These are phyloP conservation scores for Ranitomeya variabilis DNA, from an alignment of 2,113 vertebrate species.

Conservation along the genomic window DNA sequence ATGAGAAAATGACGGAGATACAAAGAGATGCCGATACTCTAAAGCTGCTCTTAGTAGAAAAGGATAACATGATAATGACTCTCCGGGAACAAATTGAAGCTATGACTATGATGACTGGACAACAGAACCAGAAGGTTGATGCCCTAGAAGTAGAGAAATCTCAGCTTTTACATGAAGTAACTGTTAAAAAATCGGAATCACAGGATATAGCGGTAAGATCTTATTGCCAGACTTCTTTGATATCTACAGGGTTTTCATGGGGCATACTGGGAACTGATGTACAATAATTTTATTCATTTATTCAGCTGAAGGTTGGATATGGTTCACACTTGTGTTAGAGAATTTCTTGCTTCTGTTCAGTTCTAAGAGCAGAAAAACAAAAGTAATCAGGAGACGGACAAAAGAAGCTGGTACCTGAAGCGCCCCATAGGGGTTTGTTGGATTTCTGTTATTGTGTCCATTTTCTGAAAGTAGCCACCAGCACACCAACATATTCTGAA, in stretches of 20 bases:
- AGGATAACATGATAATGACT: slow-evolving; percentile 67
- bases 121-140: slow-evolving; percentile 68
- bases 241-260: neutral
- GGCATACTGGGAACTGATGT: neutral
- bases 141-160: slow-evolving; percentile 74
- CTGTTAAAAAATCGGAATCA: slow-evolving; percentile 69
- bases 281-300: neutral
- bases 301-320: neutral
- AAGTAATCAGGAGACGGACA: too few relatives aligned
- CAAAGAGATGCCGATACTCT: slow-evolving; percentile 66
- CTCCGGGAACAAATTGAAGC: slow-evolving; percentile 73
- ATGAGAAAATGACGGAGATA: slow-evolving; percentile 60
- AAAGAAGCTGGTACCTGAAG: too few relatives aligned
- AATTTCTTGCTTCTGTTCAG: too few relatives aligned
- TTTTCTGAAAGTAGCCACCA: too few relatives aligned
- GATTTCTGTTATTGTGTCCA: too few relatives aligned
- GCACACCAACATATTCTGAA: too few relatives aligned
- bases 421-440: too few relatives aligned
- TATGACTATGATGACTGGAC: slow-evolving; percentile 64
- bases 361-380: too few relatives aligned
- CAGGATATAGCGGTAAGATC: slow-evolving; percentile 76
- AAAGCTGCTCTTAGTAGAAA: slow-evolving; percentile 68
- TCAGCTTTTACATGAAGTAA: slow-evolving; percentile 73
- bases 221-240: neutral
- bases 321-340: too few relatives aligned